Base-by-base conservation (phyloP, 2,113 vertebrate species). In the Pardalotus punctatus region DNA sequence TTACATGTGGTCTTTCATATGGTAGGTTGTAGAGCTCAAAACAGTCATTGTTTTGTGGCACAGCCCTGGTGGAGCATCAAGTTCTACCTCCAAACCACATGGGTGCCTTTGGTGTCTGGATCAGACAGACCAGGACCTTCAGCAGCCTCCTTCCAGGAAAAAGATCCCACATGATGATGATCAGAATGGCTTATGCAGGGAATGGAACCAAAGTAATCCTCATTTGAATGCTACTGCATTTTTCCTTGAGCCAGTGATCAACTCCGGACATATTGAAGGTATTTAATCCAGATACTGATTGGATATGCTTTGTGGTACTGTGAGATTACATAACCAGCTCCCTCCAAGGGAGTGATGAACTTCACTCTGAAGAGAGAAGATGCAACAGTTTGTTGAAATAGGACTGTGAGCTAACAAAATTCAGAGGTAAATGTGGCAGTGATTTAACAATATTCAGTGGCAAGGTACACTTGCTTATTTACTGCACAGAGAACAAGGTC, bases 1-100 rank as follows among this genome's bases (percentile, higher is more conserved):
- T 36, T 61, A 22, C 2, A 8, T 21, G 2, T 0, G 0, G 25
- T 14, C 6, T 45, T 53, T 83, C 24, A 14, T 18, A 24, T 4
- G 4, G 2, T n/a, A 23, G 61, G 23, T 47, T 19, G 13, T 33
- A 71, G 5, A 85, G 23, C 10, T 29, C 64, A 65, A 76, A 58
- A 3, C 3, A 58, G 5, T 11, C 12, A 23, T 31, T 27, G 3
- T 36, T 85, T 35, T 9, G 5, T 20, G 5, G 2, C 17, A 51
- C 18, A 23, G 8, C 7, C 29, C 23, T 12, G 3, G 5, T 33
- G 25, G 5, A 51, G 24, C 60, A 51, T 12, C 5, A 11, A 76
- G 8, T 62, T 93, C 21, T 9, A 45, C 12, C 7, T 76, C 57
- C 35, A 25, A 45, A 45, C 6, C 12, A 14, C 35, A 5, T 4